Evolutionary conservation across 2,113 vertebrate species (phyloP).

Genomic region (Gopherus flavomarginatus): DNA sequence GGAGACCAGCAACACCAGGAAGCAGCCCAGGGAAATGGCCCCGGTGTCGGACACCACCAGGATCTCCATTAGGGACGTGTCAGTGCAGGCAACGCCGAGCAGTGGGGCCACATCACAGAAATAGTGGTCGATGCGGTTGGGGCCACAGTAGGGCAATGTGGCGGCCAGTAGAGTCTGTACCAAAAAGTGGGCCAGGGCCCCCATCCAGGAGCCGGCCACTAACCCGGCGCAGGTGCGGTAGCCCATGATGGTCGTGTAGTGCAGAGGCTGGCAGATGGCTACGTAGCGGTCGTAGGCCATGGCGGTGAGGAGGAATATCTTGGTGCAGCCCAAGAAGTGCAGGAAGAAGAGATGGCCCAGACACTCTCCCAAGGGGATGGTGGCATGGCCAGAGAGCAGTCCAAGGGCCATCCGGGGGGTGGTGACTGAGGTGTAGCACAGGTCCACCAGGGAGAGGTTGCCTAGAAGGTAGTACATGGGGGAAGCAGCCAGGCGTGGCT

Average conservation of each 20-base stretch:
- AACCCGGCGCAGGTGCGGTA: constrained; percentile 16
- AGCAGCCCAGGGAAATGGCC: no score
- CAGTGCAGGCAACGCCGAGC: constrained; percentile 57
- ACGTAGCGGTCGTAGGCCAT: constrained; percentile 66
- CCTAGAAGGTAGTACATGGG: constrained; percentile 36
- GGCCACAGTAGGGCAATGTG: constrained; percentile 41
- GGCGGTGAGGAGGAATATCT: constrained; percentile 58
- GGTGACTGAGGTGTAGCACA: constrained; percentile 43
- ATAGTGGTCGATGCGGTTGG: constrained; percentile 61
- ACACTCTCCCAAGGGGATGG: constrained; percentile 53
- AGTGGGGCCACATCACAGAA: constrained; percentile 66
- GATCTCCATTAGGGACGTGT: neutral
- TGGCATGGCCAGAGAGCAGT: constrained; percentile 42
- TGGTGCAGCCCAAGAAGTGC: constrained; percentile 57
- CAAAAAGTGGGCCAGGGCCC: constrained; percentile 54
- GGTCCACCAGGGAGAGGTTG: constrained; percentile 40
- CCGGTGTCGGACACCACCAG: neutral
- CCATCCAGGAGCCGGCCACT: constrained; percentile 22
- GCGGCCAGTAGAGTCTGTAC: constrained; percentile 41
- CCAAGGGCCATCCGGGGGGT: constrained; percentile 58
- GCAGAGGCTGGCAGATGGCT: constrained; percentile 50
- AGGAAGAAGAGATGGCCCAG: constrained; percentile 63
- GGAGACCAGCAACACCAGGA: neutral
- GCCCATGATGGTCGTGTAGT: constrained; percentile 21
- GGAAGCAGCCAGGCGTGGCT: neutral